phyloP scores from a whole-genome alignment of 2,797 vertebrate species.

The Labroides dimidiatus region DNA sequence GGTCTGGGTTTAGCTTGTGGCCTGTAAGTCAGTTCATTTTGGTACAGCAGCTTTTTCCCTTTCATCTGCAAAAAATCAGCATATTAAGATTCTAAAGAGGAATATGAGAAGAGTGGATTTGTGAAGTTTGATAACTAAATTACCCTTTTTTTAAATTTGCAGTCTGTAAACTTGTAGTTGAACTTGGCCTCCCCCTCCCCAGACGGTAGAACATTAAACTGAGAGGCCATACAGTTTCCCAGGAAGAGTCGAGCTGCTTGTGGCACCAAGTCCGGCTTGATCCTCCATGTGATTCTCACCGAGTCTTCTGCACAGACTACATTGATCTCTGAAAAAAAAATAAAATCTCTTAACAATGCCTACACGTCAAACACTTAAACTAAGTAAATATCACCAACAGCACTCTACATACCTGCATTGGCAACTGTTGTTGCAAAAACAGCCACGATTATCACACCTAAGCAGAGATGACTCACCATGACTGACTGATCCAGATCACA shows the following conservation, averaged over 20 bases:
- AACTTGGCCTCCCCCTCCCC: slow-evolving; percentile 66
- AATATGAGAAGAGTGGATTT: background rate
- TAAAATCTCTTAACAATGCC: background rate
- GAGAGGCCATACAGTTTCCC: slow-evolving; percentile 73
- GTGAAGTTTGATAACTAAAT: background rate
- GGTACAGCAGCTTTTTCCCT: slow-evolving; percentile 63
- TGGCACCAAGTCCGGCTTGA: slow-evolving; percentile 44
- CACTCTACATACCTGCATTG: slow-evolving; percentile 49
- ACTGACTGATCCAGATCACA: background rate
- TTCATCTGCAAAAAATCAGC: slow-evolving; percentile 57
- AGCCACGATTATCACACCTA: slow-evolving; percentile 38
- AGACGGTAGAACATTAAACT: slow-evolving; percentile 25
- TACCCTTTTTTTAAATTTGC: slow-evolving; percentile 77
- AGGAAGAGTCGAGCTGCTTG: slow-evolving; percentile 76
- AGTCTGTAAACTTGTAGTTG: slow-evolving; percentile 59
- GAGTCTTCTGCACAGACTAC: slow-evolving; percentile 63
- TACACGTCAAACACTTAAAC: background rate
- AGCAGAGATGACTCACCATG: slow-evolving; percentile 51
- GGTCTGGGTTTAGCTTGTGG: slow-evolving; percentile 56
- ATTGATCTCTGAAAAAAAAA: slow-evolving; percentile 65
- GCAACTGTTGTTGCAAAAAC: slow-evolving; percentile 22
- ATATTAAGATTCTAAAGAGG: accelerated
- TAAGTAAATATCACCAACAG: too few species aligned
- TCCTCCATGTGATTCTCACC: slow-evolving; percentile 69
- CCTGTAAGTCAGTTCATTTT: slow-evolving; percentile 71